Base-by-base conservation (phyloP, 1,140 invertebrate species). In the Sycophaga agraensis region DNA sequence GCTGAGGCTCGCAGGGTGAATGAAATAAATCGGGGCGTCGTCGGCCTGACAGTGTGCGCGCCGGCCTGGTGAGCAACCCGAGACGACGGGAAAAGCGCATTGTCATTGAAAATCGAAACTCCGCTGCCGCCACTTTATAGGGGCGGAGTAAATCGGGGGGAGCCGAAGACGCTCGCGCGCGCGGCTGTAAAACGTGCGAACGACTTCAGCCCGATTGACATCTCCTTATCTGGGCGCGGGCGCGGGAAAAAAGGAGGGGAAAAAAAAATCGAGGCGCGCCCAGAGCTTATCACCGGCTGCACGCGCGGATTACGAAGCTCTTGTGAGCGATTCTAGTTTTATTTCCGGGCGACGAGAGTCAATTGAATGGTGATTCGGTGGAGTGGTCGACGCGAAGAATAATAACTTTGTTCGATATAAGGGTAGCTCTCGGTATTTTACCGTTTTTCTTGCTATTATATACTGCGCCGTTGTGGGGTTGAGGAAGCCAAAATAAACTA, bases 121-220 rank as follows among this genome's bases (percentile, higher is more conserved):
- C 19, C 34, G 28, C n/a, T 19, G 21, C 19, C 16, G 28, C 31
- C 26, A 55, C 14, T 55, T 55, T 34, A n/a, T n/a, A 19, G 26
- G 17, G 34, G 9, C 28, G 24, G 35, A 49, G 56, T 40, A 59
- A 59, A 50, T 58, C 42, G 42, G 21, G n/a, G 24, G 43, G 24
- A 50, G 24, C 35, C 34, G 24, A 37, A 43, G 43, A 50, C 37
- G 56, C 37, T 12, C 35, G 46, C n/a, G 34, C 39, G 8, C 19
- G 22, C n/a, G 24, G 35, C 37, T 59, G 57, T 59, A 59, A 59
- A 59, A 59, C 57, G 35, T 50, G 57, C 6, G 37, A 59, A 59
- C 12, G 46, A 51, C 48, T 42, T 42, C 11, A 39, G 14, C 28
- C 12, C 46, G 24, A 34, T 57, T 40, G 28, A 28, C 43, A 37